phyloP scores from a whole-genome alignment of 2,888 invertebrate species.

The Drosophila neotestacea region DNA sequence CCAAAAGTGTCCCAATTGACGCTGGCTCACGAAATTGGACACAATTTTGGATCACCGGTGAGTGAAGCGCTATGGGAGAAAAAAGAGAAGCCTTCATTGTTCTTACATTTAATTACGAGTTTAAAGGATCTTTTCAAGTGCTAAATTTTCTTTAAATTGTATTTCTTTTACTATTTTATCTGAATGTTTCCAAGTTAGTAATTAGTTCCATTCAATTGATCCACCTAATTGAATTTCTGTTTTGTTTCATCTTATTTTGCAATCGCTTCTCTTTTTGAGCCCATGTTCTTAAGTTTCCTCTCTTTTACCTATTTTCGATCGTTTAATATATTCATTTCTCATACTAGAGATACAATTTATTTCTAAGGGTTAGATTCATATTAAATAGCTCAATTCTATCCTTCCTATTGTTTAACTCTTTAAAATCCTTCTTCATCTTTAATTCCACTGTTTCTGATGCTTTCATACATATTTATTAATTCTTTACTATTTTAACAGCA shows the following conservation, averaged over 20 bases:
- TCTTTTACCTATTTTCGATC: too few species aligned
- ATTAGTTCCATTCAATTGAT: not conserved
- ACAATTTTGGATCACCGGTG: constrained; percentile 99
- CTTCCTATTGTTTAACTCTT: too few species aligned
- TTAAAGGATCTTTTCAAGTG: not conserved
- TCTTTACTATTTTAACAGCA: constrained; percentile 88
- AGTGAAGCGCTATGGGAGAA: constrained; percentile 80
- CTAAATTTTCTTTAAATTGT: not conserved
- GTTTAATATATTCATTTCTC: too few species aligned
- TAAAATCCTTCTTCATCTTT: not conserved
- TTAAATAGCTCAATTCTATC: too few species aligned
- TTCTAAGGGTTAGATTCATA: too few species aligned
- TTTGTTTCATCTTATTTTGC: too few species aligned
- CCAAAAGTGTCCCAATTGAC: constrained; percentile 99
- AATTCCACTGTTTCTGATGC: not conserved
- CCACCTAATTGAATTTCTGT: too few species aligned
- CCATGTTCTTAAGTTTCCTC: too few species aligned
- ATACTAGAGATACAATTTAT: too few species aligned
- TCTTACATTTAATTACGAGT: too few species aligned
- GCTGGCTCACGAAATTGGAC: constrained; percentile 99
- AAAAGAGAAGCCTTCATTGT: too few species aligned
- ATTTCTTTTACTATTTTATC: not conserved
- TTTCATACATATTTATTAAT: not conserved
- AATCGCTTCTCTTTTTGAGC: too few species aligned
- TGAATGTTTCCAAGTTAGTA: not conserved